Conservation (phyloP, 2,888 invertebrate species). For the Saturnia japonica region DNA sequence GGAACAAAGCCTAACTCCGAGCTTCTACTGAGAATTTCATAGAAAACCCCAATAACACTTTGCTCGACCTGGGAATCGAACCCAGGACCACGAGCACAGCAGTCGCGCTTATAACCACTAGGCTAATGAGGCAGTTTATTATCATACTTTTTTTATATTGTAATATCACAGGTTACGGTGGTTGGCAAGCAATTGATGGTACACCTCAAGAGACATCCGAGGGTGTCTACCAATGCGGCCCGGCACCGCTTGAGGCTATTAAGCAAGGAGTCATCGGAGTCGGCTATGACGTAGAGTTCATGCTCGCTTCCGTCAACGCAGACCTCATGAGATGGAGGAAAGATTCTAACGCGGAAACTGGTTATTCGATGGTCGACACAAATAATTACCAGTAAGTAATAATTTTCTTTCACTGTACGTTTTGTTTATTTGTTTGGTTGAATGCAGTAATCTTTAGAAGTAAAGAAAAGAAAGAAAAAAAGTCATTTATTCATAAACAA, state of each 20-base stretch:
- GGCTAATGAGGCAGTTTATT: too few species aligned
- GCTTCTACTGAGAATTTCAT: too few species aligned
- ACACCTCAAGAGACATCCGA: conserved; percentile 92
- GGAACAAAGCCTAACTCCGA: too few species aligned
- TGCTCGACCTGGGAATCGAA: too few species aligned
- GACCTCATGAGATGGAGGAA: conserved; percentile 90
- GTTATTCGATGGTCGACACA: conserved; percentile 86
- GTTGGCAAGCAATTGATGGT: conserved; percentile 95
- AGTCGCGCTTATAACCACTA: too few species aligned
- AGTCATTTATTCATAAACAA: too few species aligned
- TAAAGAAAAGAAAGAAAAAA: too few species aligned
- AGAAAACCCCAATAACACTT: too few species aligned
- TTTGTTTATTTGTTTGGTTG: too few species aligned
- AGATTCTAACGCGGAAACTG: conserved; percentile 83
- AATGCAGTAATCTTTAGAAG: too few species aligned
- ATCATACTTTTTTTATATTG: conserved; percentile 1
- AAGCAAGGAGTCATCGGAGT: conserved; percentile 88
- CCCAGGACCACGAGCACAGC: too few species aligned
- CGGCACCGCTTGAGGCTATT: conserved; percentile 89
- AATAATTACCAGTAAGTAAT: conserved; percentile 87
- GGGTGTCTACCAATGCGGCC: conserved; percentile 89
- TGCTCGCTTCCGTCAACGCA: conserved; percentile 92
- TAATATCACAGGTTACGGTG: conserved; percentile 84
- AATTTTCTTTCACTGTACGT: too few species aligned
- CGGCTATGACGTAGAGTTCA: conserved; percentile 88